phyloP scores from a whole-genome alignment of 2,113 vertebrate genomes.

The Lasiurus borealis region DNA sequence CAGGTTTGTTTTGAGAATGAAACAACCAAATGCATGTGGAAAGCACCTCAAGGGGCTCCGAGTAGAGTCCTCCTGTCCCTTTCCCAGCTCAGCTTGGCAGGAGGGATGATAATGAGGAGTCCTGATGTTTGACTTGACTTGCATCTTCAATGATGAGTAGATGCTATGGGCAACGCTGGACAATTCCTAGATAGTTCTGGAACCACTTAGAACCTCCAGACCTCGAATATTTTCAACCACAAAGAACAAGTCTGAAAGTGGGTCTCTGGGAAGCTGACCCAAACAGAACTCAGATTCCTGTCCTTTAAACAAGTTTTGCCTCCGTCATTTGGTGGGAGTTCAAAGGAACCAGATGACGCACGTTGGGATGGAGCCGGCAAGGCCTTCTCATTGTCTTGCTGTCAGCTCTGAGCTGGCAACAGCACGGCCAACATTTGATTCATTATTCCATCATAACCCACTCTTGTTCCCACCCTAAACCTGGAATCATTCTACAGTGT shows the following conservation, averaged over 20 bases:
- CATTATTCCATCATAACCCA: conserved; percentile 1
- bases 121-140: background rate
- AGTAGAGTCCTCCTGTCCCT: background rate
- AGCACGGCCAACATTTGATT: background rate
- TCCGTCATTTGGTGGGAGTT: conserved; percentile 60
- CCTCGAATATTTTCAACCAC: background rate
- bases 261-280: background rate
- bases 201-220: conserved; percentile 57
- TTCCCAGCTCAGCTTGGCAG: background rate
- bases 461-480: conserved; percentile 7
- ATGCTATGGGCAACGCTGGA: background rate
- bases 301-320: conserved; percentile 49
- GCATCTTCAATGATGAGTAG: background rate
- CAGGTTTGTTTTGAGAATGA: background rate
- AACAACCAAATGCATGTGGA: background rate
- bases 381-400: background rate
- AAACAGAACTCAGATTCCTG: conserved; percentile 64
- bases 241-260: conserved; percentile 42
- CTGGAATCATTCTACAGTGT: conserved; percentile 10
- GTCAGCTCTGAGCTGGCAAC: background rate
- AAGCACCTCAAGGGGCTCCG: background rate
- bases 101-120: background rate
- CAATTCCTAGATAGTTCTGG: conserved; percentile 11
- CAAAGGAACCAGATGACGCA: conserved; percentile 69
- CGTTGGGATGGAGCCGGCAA: conserved; percentile 33